Evolutionary conservation across 2,113 vertebrate genomes (phyloP).

Genomic region (Embiotoca jacksoni): DNA sequence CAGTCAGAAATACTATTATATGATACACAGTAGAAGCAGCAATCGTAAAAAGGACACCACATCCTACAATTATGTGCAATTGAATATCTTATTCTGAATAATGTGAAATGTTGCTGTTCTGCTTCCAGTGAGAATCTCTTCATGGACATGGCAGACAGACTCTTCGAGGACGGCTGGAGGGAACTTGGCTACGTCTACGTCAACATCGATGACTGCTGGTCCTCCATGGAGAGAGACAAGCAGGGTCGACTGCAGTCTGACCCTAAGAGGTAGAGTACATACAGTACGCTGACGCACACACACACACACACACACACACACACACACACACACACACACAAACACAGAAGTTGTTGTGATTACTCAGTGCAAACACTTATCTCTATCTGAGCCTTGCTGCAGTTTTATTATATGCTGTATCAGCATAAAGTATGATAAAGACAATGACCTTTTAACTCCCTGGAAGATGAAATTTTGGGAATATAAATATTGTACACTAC

Average conservation of each 20-base stretch:
- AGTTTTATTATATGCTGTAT: background rate
- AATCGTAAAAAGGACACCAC: background rate
- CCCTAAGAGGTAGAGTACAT: constrained; percentile 79
- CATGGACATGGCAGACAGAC: constrained; percentile 91
- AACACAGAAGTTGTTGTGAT: no score
- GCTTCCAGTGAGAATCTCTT: constrained; percentile 85
- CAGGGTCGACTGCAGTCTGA: constrained; percentile 87
- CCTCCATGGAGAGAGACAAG: constrained; percentile 84
- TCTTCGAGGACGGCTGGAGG: constrained; percentile 86
- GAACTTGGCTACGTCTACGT: constrained; percentile 87
- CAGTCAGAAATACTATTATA: no score
- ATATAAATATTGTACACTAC: no score
- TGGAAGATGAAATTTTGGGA: background rate
- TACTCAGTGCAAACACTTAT: no score
- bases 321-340: background rate
- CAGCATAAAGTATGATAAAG: constrained; percentile 1
- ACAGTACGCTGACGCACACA: background rate
- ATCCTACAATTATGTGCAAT: no score
- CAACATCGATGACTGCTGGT: constrained; percentile 97
- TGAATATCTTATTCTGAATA: background rate
- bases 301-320: background rate
- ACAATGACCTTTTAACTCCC: background rate
- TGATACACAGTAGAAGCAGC: background rate
- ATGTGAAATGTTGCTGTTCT: background rate
- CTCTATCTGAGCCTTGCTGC: no score